Evolutionary conservation across 92 coral and sea anemone genomes (phyloP), one percentile per base, ranked within the genome.

Genomic region (Zoanthus solanderi): DNA sequence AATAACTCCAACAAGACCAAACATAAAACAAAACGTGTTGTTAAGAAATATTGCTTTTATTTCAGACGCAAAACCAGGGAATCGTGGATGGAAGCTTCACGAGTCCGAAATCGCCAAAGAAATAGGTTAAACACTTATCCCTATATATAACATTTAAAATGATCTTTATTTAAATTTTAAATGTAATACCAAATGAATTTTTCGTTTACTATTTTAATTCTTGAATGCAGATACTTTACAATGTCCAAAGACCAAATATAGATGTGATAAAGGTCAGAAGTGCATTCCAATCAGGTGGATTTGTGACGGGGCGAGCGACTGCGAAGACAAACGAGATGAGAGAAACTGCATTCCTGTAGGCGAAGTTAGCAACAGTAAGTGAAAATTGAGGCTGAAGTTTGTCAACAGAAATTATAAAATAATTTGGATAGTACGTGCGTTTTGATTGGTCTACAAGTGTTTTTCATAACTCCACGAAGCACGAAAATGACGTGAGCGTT

Each of bases 231-330:
- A 47, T 46, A n/a, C 53, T 92, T 95, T 83, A 58, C 50, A 87
- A 28, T 94, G 98, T 76, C 90, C 94, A 7, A 68, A 87, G 75
- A 84, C 91, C 80, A 92, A 90, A 5, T 94, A 94, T 76, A 75
- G 92, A 30, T 94, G 98, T 46, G 98, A 94, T 34, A 76, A 87
- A 9, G 94, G 95, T 8, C 91, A 72, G 16, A 93, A 91, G 69
- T 94, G 98, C 71, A 94, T 94, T 11, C 89, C 95, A 12, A 65
- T 94, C 29, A 83, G 93, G 79, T 94, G 95, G 95, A 94, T 94
- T 78, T 94, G 98, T 83, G 98, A 94, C 86, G 94, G 94, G 16
- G 90, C 88, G 76, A 65, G 76, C 72, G 98, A 94, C 91, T 94
- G 98, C 50, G 87, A 73, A 23, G 98, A 94, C 79, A 91, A 91